Evolutionary conservation across 2,888 invertebrate species (phyloP), one percentile per base, ranked within the genome.

Genomic region (Xylota segnis): DNA sequence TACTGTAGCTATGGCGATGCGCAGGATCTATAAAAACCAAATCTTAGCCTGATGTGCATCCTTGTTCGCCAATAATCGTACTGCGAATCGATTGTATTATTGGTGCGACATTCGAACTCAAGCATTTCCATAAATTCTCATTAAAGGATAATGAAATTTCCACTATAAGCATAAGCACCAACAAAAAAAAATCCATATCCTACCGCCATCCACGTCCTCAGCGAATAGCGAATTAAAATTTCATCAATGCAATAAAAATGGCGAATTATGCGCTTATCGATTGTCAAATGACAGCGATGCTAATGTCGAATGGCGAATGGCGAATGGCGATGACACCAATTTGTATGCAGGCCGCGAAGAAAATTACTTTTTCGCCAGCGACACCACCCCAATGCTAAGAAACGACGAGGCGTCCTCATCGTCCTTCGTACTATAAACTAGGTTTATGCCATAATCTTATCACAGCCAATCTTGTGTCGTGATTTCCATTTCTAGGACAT

Each of bases 371-470:
- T 84, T 84, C 70, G 34, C 81, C 81, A 68, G 18, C 23, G 47
- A 61, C 54, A 0, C 4, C 59, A 23, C 54, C 16, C 18, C 58
- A 32, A 29, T 34, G 52, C 5, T 29, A 1, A 4, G 34, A 12
- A 63, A 83, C 32, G 68, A 68, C 83, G 78, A 77, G 18, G 77
- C 68, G 50, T 83, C 45, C 58, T 52, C 3, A 43, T 83, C 45
- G 9, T 37, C 37, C 37, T 34, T 34, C 16, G 52, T 81, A 54
- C 75, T 81, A 81, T 81, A 84, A 84, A 84, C 81, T 84, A 84
- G 84, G 84, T 84, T 84, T 81, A 84, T 75, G 84, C 75, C 84
- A 81, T 81, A 84, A 84, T 84, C 84, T 81, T 81, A 81, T 84
- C 83, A 75, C 18, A 70, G 70, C 63, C 74, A 84, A 84, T 84